Percentiles rank a stretch among this genome's conserved stretches.
Conservation (phyloP, 2,888 invertebrate genomes). For the Pterostichus madidus region DNA sequence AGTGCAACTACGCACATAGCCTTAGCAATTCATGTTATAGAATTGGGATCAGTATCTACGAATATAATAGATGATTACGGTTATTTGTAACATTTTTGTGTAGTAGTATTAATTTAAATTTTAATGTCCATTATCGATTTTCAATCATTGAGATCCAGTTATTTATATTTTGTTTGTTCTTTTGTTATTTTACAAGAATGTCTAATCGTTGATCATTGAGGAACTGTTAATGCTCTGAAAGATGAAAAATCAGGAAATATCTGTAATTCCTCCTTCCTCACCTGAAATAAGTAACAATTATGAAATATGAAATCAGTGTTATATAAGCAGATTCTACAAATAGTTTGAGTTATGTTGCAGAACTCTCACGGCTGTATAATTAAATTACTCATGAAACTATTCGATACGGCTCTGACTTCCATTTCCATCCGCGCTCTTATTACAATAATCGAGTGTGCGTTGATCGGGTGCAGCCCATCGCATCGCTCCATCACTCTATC, state of each 20-base stretch:
- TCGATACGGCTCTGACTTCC: conserved; percentile 50
- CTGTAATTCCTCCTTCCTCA: background rate
- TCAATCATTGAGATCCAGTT: too few relatives aligned
- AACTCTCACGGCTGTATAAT: conserved; percentile 33
- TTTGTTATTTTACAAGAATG: too few relatives aligned
- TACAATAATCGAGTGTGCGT: conserved; percentile 56
- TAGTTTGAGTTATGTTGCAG: background rate
- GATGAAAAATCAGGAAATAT: background rate
- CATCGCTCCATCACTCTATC: conserved; percentile 17
- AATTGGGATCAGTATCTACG: too few relatives aligned
- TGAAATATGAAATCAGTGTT: conserved; percentile 31
- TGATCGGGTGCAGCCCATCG: conserved; percentile 53
- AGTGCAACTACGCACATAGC: too few relatives aligned
- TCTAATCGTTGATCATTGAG: too few relatives aligned
- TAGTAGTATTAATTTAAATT: too few relatives aligned
- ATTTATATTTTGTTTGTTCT: too few relatives aligned
- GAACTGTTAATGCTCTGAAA: too few relatives aligned
- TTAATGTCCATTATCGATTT: too few relatives aligned
- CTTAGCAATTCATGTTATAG: too few relatives aligned
- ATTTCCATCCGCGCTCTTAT: conserved; percentile 40
- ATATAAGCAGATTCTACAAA: conserved; percentile 35
- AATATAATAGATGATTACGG: too few relatives aligned
- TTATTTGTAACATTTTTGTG: too few relatives aligned
- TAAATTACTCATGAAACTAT: conserved; percentile 48
- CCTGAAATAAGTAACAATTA: conserved; percentile 5